These are phyloP conservation scores for Halisarca cf. caerulea DNA, from an alignment of 37 sponge, comb jelly and placozoan genomes.

Conservation along the genomic window DNA sequence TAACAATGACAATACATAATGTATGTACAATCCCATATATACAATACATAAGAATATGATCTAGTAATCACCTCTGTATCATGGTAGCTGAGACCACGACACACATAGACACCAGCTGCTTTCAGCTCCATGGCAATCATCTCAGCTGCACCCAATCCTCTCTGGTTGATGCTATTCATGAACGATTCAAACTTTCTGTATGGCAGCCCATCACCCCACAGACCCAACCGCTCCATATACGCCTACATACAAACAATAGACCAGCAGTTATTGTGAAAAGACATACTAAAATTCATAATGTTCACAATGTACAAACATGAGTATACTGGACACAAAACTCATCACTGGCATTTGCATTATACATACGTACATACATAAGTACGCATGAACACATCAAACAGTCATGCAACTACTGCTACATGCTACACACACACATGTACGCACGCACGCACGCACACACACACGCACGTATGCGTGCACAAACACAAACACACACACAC, in stretches of 20 bases:
- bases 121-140: constrained; percentile 80
- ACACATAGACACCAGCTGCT: constrained; percentile 59
- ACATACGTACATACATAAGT: too few relatives aligned
- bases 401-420: too few relatives aligned
- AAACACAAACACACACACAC: constrained; percentile 2
- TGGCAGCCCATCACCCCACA: constrained; percentile 59
- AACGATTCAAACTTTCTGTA: constrained; percentile 49
- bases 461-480: too few relatives aligned
- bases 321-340: too few relatives aligned
- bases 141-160: constrained; percentile 69
- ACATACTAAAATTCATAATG: too few relatives aligned
- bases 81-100: constrained; percentile 53
- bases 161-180: constrained; percentile 43
- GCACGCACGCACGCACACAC: constrained; percentile 17
- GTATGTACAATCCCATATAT: neutral
- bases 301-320: too few relatives aligned
- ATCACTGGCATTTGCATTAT: too few relatives aligned
- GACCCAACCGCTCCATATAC: constrained; percentile 68
- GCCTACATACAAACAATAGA: constrained; percentile 33
- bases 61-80: constrained; percentile 42
- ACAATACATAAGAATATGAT: neutral
- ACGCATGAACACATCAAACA: too few relatives aligned
- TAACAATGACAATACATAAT: too few relatives aligned
- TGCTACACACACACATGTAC: neutral
- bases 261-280: too few relatives aligned